A percentile compares a stretch with the other conserved stretches of the same genome.
Evolutionary conservation across 2,797 vertebrate species (phyloP).

Genomic region (Clamator glandarius): DNA sequence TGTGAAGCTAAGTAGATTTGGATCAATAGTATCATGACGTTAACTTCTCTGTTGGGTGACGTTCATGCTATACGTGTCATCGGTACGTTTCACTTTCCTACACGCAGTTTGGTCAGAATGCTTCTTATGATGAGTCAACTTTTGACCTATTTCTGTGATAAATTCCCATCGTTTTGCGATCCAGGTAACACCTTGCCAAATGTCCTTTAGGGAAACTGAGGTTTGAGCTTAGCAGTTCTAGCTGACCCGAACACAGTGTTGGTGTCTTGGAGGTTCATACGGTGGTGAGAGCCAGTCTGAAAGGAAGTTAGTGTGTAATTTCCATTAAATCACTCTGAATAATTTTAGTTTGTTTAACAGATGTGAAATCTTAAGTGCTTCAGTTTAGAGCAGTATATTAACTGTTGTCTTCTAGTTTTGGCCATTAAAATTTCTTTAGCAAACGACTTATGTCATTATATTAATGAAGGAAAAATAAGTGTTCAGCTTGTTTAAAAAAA

Average conservation of each 20-base stretch:
- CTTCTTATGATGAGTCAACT: not conserved
- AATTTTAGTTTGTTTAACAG: not conserved
- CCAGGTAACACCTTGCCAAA: not conserved
- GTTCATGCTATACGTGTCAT: not conserved
- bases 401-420: not conserved
- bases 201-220: not conserved
- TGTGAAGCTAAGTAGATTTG: not conserved
- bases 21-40: not conserved
- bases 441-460: rapidly evolving
- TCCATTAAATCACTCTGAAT: not conserved
- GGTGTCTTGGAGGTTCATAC: rapidly evolving
- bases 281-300: not conserved
- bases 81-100: rapidly evolving
- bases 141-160: not conserved
- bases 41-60: not conserved
- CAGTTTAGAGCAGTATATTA: not conserved
- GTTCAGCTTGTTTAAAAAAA: not conserved
- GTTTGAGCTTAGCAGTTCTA: not conserved
- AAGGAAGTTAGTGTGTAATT: not conserved
- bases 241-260: not conserved
- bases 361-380: not conserved
- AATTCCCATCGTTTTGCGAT: not conserved
- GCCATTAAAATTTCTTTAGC: not conserved
- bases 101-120: not conserved
- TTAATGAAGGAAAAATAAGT: not conserved